Percentiles rank a stretch among this genome's conserved stretches.
phyloP scores from a whole-genome alignment of 2,797 vertebrate species.

The Limosa lapponica region DNA sequence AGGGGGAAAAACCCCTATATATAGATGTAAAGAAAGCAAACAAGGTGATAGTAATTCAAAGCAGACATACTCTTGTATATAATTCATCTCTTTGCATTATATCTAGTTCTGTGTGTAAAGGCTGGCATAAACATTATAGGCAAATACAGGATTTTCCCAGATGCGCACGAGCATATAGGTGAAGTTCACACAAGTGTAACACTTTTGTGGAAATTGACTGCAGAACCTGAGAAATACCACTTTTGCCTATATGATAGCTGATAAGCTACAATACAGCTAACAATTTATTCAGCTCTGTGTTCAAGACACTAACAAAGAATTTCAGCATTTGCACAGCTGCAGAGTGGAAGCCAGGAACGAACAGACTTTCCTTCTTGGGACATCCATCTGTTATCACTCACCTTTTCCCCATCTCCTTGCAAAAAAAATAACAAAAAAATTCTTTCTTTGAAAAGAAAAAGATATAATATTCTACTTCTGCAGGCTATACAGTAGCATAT shows the following conservation, averaged over 20 bases:
- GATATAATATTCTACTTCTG: not conserved
- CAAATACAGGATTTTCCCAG: not conserved
- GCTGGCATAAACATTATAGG: not conserved
- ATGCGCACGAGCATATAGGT: rapidly evolving
- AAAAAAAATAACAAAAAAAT: not conserved
- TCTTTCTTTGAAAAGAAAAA: not conserved
- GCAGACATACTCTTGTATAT: not conserved
- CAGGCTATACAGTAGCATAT: not conserved
- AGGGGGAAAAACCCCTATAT: not conserved
- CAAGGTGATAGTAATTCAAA: not conserved
- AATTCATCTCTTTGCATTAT: not conserved
- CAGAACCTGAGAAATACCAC: conserved; percentile 4
- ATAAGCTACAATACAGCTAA: not conserved
- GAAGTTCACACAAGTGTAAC: not conserved
- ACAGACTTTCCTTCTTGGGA: not conserved
- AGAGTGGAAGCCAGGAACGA: conserved; percentile 23
- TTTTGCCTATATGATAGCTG: conserved; percentile 19
- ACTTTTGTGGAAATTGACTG: conserved; percentile 5
- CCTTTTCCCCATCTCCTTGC: not conserved
- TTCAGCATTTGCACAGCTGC: conserved; percentile 43
- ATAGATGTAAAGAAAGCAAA: not conserved
- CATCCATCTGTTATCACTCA: not conserved
- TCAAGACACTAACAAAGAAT: conserved; percentile 51
- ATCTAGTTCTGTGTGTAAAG: not conserved
- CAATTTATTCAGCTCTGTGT: conserved; percentile 17